phyloP scores from a whole-genome alignment of 1,140 invertebrate genomes.

The Pogonomyrmex californicus region DNA sequence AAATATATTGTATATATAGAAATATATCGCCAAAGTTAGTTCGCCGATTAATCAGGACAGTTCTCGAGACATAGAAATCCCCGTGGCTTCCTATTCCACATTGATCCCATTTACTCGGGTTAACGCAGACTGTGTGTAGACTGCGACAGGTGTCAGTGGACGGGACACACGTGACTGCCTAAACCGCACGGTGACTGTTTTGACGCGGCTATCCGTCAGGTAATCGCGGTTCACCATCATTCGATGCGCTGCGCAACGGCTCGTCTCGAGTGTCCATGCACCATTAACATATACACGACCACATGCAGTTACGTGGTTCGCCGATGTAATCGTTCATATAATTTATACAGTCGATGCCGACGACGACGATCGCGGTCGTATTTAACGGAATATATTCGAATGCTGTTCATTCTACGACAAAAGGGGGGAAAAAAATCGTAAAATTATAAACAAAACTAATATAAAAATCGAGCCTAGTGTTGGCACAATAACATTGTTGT shows the following conservation, averaged over 20 bases:
- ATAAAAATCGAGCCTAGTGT: not conserved
- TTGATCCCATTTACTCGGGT: conserved; percentile 45
- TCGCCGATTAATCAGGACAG: not conserved
- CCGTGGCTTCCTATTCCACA: conserved; percentile 8
- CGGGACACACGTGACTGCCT: conserved; percentile 67
- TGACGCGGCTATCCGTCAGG: conserved; percentile 76
- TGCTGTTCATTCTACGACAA: not conserved
- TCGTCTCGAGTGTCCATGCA: conserved; percentile 47
- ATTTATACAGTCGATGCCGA: conserved; percentile 2
- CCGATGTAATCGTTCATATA: conserved; percentile 32
- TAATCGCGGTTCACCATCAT: conserved; percentile 73
- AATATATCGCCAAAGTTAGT: not conserved
- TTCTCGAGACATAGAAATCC: conserved; percentile 40
- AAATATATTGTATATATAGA: conserved; percentile 1
- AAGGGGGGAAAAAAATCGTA: not conserved
- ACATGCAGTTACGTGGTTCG: conserved; percentile 11
- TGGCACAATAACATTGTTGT: not conserved
- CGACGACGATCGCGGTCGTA: not conserved
- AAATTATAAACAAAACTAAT: not conserved
- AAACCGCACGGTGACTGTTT: conserved; percentile 68
- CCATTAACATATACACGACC: conserved; percentile 37
- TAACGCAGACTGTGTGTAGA: conserved; percentile 32
- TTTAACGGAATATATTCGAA: not conserved
- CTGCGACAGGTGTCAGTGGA: conserved; percentile 73
- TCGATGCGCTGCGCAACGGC: conserved; percentile 33